phyloP scores from a whole-genome alignment of 1,140 invertebrate genomes.

The Mizuhopecten yessoensis region DNA sequence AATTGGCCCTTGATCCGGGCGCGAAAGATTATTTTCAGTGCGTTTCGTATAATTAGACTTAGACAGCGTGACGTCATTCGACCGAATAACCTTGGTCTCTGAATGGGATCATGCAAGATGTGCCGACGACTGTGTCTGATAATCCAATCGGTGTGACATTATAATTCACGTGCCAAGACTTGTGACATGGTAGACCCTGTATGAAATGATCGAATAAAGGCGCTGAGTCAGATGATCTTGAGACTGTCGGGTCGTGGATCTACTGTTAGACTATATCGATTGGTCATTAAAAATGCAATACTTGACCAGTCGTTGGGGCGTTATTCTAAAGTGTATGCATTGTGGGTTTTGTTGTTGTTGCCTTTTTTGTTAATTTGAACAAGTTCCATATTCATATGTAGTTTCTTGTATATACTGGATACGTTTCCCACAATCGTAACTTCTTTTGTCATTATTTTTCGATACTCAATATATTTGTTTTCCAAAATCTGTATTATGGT shows the following conservation, averaged over 20 bases:
- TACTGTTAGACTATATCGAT: slow-evolving; percentile 14
- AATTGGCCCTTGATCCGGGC: slow-evolving; percentile 23
- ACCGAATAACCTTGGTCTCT: slow-evolving; percentile 29
- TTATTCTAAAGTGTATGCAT: no score
- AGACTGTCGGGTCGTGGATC: background rate
- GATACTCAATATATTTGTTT: background rate
- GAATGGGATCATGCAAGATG: slow-evolving; percentile 14
- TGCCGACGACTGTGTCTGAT: slow-evolving; percentile 13
- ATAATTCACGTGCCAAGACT: slow-evolving; percentile 25
- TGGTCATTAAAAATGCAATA: background rate
- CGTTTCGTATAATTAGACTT: slow-evolving; percentile 28
- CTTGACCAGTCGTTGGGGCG: background rate
- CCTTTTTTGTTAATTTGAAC: no score
- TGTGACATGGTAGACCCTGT: slow-evolving; percentile 13
- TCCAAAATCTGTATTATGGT: background rate
- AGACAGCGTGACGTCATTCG: background rate
- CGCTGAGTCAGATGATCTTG: background rate
- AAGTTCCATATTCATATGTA: background rate
- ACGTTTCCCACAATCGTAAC: background rate
- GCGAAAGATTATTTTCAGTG: slow-evolving; percentile 15
- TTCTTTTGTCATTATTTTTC: background rate
- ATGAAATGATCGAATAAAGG: background rate
- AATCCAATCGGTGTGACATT: slow-evolving; percentile 13
- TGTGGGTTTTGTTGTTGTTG: no score
- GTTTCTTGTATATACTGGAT: background rate